Evolutionary conservation across 2,888 invertebrate species (phyloP).

Genomic region (Polietes domitor): DNA sequence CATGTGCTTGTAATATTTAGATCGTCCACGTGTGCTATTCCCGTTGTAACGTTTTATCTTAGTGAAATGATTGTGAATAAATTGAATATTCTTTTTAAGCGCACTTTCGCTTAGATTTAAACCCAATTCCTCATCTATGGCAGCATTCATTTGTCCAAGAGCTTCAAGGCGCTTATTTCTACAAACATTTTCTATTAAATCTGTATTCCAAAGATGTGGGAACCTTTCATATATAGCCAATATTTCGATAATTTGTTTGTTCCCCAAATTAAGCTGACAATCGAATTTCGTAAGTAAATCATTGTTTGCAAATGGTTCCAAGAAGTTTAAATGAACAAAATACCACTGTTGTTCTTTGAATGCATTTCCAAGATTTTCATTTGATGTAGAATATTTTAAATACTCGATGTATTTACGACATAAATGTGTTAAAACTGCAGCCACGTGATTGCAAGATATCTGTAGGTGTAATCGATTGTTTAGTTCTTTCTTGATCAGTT

Average conservation of each 20-base stretch:
- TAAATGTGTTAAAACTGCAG: constrained; percentile 38
- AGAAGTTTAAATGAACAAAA: constrained; percentile 51
- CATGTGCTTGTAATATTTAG: constrained; percentile 49
- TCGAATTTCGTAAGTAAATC: constrained; percentile 56
- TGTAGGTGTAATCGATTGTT: constrained; percentile 25
- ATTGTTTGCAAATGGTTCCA: constrained; percentile 56
- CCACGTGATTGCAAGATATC: constrained; percentile 43
- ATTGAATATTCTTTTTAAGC: constrained; percentile 52
- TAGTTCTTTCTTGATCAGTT: constrained; percentile 48
- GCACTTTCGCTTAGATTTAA: constrained; percentile 52
- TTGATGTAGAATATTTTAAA: constrained; percentile 38
- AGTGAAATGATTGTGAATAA: constrained; percentile 48
- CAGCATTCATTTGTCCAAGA: constrained; percentile 49
- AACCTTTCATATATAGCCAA: constrained; percentile 52
- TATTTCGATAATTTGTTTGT: constrained; percentile 58
- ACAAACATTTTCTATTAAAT: constrained; percentile 58
- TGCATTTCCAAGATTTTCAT: neutral
- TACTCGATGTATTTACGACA: constrained; percentile 51
- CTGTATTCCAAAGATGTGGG: constrained; percentile 57
- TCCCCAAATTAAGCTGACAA: constrained; percentile 44
- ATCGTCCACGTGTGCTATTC: neutral
- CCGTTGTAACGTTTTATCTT: constrained; percentile 49
- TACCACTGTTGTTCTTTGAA: constrained; percentile 32
- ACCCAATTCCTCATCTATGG: constrained; percentile 30
- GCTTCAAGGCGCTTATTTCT: constrained; percentile 59